These are phyloP conservation scores for Mobula birostris DNA, from an alignment of 2,113 vertebrate genomes.

Conservation along the genomic window DNA sequence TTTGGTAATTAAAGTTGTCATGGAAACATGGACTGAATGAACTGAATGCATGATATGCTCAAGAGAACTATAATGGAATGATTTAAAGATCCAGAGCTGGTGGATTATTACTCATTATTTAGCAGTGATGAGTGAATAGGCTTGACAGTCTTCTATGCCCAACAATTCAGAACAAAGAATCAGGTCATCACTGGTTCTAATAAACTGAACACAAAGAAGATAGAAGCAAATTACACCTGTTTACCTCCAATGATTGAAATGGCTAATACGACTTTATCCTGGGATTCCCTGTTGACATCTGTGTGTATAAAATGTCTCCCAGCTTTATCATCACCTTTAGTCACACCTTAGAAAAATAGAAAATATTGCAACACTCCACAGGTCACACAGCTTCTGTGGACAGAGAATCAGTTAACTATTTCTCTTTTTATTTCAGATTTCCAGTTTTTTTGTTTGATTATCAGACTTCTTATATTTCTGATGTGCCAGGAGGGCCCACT, in stretches of 20 bases:
- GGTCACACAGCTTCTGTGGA: too few relatives aligned
- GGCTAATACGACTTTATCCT: background rate
- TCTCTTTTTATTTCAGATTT: too few relatives aligned
- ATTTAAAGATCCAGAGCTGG: background rate
- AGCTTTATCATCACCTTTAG: background rate
- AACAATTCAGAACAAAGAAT: too few relatives aligned
- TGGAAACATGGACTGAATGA: background rate
- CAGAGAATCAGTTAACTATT: too few relatives aligned
- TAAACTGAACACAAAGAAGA: background rate
- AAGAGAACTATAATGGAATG: background rate
- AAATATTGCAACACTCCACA: too few relatives aligned
- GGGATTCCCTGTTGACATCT: background rate
- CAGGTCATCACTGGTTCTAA: background rate
- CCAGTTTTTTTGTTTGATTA: background rate
- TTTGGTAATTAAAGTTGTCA: background rate
- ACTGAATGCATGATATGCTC: background rate
- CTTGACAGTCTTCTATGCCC: background rate
- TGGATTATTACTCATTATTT: background rate
- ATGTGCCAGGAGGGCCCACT: background rate
- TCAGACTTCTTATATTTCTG: background rate
- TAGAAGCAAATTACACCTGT: background rate
- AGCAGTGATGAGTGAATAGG: background rate
- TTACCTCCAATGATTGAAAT: background rate
- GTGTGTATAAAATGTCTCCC: background rate
- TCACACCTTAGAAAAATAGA: too few relatives aligned